Conservation (phyloP, 2,797 vertebrate genomes). For the Periparus ater region DNA sequence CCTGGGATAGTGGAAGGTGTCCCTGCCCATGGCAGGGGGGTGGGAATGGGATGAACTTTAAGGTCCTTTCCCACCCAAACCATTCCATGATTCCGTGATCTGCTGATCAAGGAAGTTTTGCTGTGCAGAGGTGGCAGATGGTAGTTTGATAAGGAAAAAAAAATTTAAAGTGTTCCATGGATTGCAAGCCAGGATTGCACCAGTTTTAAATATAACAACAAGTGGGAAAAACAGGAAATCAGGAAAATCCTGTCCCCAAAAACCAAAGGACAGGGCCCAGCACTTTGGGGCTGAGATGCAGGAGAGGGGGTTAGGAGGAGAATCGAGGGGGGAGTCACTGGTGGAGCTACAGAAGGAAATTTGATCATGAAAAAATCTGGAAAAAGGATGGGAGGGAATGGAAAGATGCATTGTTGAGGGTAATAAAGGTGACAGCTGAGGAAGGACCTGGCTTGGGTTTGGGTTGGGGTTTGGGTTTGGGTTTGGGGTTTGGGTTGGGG, state of each 20-base stretch:
- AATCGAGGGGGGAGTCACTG: rapidly evolving
- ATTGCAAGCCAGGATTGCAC: not conserved
- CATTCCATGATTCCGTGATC: not conserved
- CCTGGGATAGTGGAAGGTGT: rapidly evolving
- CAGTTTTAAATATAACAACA: not conserved
- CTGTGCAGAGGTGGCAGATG: not conserved
- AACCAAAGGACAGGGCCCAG: not conserved
- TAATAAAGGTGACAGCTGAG: rapidly evolving
- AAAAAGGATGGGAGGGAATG: not conserved
- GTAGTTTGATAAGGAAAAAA: too few species aligned
- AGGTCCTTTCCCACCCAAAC: not conserved
- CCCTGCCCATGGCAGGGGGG: not conserved
- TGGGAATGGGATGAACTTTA: rapidly evolving
- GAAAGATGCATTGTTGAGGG: not conserved
- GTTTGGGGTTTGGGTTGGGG: too few species aligned
- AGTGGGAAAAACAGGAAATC: not conserved
- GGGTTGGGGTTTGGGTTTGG: not conserved
- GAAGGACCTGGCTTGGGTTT: not conserved
- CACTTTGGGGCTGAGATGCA: not conserved
- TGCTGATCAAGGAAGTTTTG: not conserved
- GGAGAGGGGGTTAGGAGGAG: not conserved
- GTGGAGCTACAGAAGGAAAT: not conserved
- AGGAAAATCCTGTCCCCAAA: not conserved
- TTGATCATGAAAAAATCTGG: not conserved
- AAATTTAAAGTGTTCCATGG: not conserved